Evolutionary conservation across 2,113 vertebrate genomes (phyloP), one percentile per base, ranked within the genome.

Genomic region (Dipodomys stephensi): DNA sequence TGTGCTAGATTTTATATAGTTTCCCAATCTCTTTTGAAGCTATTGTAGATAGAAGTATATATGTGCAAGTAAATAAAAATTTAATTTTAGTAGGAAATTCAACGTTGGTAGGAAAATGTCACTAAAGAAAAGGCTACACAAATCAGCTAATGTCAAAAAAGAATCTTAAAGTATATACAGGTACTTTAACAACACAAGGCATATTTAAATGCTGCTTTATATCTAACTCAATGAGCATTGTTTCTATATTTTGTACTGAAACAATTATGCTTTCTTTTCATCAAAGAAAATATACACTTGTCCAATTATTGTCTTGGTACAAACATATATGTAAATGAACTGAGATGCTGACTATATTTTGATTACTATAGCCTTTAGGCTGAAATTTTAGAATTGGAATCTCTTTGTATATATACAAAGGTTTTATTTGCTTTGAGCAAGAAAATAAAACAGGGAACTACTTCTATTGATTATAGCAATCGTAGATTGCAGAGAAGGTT

Each of bases 301-400:
- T 92, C 88, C 73, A 64, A 7, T 49, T 90, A 78, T 67, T 72
- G 53, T 88, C 87, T 94, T 88, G 4, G 32, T 88, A 18, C 44
- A 82, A 49, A 68, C 30, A 46, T 78, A 87, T 11, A 64, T 46
- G 30, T 49, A 88, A 74, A 85, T 91, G 62, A 91, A 71, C 4
- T 35, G 20, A 69, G 44, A 4, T 80, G 28, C 62, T 87, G 30
- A 39, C 0, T 30, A 79, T 32, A 69, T 86, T 83, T 92, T 88
- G 82, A 74, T 39, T 92, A 71, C 23, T 46, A 49, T 87, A 76
- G 22, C 19, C 27, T 81, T 72, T 62, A 28, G 4, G 27, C 19
- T 89, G 9, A 76, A 93, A 91, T 76, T 72, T 89, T 62, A 81
- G 28, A 77, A 53, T 39, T 74, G 65, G 69, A 6, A 64, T 65